phyloP scores from a whole-genome alignment of 2,888 invertebrate species.

The Aethes cnicana region DNA sequence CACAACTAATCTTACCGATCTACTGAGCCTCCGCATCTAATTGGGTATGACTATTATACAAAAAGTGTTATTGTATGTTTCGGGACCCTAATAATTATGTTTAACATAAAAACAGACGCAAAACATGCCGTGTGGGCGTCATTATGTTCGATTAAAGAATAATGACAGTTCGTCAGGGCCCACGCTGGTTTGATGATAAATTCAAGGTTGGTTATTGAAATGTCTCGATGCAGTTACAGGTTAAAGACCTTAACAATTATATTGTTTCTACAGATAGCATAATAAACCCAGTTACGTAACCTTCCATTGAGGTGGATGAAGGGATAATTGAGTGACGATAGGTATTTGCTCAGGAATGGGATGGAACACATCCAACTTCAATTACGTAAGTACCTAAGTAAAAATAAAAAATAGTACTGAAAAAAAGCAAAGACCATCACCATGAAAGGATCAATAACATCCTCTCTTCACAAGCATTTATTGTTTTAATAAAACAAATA shows the following conservation, averaged over 20 bases:
- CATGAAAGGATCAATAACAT: too few relatives aligned
- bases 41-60: constrained; percentile 23
- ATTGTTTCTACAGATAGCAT: too few relatives aligned
- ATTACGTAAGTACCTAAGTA: too few relatives aligned
- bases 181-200: constrained; percentile 20
- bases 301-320: too few relatives aligned
- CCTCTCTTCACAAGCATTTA: too few relatives aligned
- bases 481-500: too few relatives aligned
- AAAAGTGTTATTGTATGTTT: constrained; percentile 26
- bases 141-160: constrained; percentile 30
- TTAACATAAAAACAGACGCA: constrained; percentile 21
- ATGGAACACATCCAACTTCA: too few relatives aligned
- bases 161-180: constrained; percentile 30
- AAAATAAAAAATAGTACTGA: too few relatives aligned
- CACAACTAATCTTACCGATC: constrained; percentile 1
- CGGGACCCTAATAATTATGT: constrained; percentile 22
- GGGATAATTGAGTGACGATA: too few relatives aligned
- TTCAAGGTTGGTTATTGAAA: constrained; percentile 12
- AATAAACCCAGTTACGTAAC: too few relatives aligned
- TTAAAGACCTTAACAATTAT: constrained; percentile 27
- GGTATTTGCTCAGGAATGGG: too few relatives aligned
- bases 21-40: constrained; percentile 13
- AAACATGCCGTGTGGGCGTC: constrained; percentile 26
- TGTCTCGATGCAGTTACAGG: constrained; percentile 13
- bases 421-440: too few relatives aligned